Conservation (phyloP, 2,113 vertebrate species). For the Ictalurus furcatus region DNA sequence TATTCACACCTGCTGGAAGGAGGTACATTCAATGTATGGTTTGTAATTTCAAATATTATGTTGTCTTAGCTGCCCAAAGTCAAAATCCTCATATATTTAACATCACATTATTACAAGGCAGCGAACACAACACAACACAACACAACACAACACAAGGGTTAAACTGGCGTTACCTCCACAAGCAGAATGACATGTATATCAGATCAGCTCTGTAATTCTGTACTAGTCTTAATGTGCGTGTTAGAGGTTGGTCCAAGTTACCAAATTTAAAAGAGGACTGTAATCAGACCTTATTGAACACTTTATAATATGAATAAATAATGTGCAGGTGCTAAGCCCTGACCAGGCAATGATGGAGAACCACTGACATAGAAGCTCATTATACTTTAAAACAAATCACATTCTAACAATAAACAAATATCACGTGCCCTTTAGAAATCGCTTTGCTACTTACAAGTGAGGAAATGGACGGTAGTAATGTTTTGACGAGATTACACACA, state of each 20-base stretch:
- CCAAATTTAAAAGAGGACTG: background rate
- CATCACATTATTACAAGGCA: background rate
- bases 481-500: conserved; percentile 74
- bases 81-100: background rate
- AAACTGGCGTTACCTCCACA: background rate
- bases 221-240: background rate
- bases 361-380: background rate
- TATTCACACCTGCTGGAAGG: background rate
- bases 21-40: background rate
- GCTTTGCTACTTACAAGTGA: conserved; percentile 69
- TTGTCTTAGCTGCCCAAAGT: background rate
- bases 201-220: background rate
- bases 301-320: background rate
- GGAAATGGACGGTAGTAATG: conserved; percentile 67
- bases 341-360: background rate
- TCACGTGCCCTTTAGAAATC: background rate
- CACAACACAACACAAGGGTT: background rate
- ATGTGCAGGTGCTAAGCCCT: background rate
- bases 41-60: background rate
- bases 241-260: background rate
- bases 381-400: background rate
- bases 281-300: background rate
- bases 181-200: background rate
- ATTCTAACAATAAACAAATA: background rate
- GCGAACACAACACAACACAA: background rate